These are phyloP conservation scores for Pyrocephalus nanus DNA, from an alignment of 2,797 vertebrate genomes.

Conservation along the genomic window DNA sequence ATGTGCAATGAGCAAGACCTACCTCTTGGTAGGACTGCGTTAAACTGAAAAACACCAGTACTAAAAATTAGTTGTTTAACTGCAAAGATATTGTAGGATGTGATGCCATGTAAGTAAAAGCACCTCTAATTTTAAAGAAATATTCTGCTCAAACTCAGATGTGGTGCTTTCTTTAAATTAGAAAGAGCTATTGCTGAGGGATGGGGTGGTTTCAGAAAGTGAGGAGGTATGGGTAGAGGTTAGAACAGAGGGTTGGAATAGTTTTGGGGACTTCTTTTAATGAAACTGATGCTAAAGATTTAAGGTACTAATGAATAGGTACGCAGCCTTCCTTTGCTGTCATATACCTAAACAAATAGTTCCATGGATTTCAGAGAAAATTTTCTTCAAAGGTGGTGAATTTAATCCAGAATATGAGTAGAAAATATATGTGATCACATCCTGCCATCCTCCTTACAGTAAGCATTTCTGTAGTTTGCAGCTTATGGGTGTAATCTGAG, in stretches of 20 bases:
- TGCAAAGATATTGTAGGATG: not conserved
- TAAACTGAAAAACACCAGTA: not conserved
- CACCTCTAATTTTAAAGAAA: not conserved
- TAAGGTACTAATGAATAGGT: not conserved
- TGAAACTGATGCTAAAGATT: not conserved
- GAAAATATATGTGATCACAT: not conserved
- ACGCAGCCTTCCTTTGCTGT: not conserved
- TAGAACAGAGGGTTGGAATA: not conserved
- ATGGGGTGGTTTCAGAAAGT: not conserved
- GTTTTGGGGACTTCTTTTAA: not conserved
- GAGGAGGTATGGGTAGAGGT: not conserved
- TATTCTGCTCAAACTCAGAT: not conserved
- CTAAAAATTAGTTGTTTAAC: not conserved
- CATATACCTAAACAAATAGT: not conserved
- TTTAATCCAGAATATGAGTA: not conserved
- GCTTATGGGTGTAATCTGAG: not conserved
- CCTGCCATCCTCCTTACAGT: not conserved
- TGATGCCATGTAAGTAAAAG: not conserved
- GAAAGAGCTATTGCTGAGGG: not conserved
- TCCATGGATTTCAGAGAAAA: not conserved
- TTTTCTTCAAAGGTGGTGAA: not conserved
- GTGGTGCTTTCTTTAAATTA: not conserved
- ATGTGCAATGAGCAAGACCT: not conserved
- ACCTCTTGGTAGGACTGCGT: not conserved
- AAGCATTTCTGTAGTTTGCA: not conserved